phyloP scores from a whole-genome alignment of 2,113 vertebrate genomes.

The Xiphophorus hellerii region DNA sequence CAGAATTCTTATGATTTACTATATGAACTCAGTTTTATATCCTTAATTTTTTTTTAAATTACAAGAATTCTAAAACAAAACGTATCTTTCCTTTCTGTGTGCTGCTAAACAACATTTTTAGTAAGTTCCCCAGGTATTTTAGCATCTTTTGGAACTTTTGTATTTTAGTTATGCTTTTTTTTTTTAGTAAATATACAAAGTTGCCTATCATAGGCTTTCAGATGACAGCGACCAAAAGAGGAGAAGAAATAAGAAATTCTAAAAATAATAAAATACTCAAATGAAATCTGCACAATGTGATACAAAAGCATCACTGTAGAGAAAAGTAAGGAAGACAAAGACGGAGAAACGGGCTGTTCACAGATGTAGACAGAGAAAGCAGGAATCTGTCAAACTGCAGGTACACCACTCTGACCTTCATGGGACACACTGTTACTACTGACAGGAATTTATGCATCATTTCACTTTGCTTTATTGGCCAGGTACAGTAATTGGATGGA shows the following conservation, averaged over 20 bases:
- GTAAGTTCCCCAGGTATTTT: neutral
- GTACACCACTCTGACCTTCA: constrained; percentile 72
- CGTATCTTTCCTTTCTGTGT: neutral
- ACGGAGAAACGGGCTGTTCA: constrained; percentile 28
- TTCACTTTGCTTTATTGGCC: constrained; percentile 69
- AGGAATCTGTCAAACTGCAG: constrained; percentile 65
- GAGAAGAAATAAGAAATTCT: neutral
- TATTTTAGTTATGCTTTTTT: neutral
- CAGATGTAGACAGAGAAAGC: constrained; percentile 64
- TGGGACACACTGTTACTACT: constrained; percentile 56
- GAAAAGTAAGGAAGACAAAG: neutral
- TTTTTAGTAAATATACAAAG: neutral
- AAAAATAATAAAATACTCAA: constrained; percentile 3
- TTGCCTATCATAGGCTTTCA: neutral
- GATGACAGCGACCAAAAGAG: neutral
- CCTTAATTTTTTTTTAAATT: too few species aligned
- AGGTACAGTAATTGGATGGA: constrained; percentile 18
- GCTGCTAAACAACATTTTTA: neutral
- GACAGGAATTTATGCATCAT: constrained; percentile 68
- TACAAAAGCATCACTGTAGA: neutral
- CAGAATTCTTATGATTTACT: neutral
- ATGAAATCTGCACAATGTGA: neutral
- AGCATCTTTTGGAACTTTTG: neutral
- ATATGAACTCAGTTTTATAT: too few species aligned
- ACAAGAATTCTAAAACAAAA: too few species aligned